A percentile compares a stretch with the other conserved stretches of the same genome.
phyloP scores from a whole-genome alignment of 2,113 vertebrate species.

The Pteruthius melanotis region DNA sequence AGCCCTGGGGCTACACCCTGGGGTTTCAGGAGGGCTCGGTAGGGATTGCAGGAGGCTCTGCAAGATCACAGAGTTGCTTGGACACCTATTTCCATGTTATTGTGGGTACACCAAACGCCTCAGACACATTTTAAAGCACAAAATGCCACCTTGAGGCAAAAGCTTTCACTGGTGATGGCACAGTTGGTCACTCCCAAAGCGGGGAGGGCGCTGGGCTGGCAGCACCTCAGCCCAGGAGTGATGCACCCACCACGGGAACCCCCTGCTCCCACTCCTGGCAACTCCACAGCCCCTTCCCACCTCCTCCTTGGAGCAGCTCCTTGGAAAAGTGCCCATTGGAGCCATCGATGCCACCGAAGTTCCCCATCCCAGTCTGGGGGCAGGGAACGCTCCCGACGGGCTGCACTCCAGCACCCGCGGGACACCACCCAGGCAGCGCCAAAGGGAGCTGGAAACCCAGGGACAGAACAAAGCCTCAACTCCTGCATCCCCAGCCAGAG shows the following conservation, averaged over 20 bases:
- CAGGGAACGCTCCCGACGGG: accelerated
- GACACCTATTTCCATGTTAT: accelerated
- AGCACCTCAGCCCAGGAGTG: accelerated
- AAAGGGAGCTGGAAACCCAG: not conserved
- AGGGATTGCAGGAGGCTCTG: not conserved
- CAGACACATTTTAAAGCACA: not conserved
- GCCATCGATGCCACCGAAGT: not conserved
- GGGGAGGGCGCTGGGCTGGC: accelerated
- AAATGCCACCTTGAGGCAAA: conserved; percentile 53
- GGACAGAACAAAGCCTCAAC: accelerated
- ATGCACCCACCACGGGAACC: accelerated
- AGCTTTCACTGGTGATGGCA: not conserved
- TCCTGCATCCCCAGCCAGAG: not conserved
- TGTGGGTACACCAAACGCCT: not conserved
- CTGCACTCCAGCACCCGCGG: not conserved
- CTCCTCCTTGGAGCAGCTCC: not conserved
- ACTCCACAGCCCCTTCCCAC: not conserved
- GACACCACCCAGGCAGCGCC: too few species aligned
- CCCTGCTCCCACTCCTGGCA: not conserved
- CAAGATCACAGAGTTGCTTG: not conserved
- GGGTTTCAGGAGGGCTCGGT: not conserved
- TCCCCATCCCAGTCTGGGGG: accelerated
- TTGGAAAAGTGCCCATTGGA: not conserved
- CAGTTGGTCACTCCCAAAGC: not conserved
- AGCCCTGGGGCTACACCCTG: not conserved